Conservation (phyloP, 2,888 invertebrate species). For the Apomyelois bistriatella region DNA sequence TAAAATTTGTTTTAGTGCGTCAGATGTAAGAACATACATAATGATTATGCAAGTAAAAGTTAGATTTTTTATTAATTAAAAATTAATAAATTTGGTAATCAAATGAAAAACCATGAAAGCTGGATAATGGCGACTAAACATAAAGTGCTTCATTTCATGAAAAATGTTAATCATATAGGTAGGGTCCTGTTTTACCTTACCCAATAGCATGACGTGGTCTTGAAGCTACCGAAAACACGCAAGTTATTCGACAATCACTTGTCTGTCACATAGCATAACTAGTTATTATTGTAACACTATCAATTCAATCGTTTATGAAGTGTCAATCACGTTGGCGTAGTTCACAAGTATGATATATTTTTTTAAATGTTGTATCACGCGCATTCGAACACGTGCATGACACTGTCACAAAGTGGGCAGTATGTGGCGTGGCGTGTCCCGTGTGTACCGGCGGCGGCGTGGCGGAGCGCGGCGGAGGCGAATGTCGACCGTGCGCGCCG, state of each 20-base stretch:
- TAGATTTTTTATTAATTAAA: too few relatives aligned
- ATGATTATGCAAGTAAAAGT: too few relatives aligned
- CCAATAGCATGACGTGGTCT: slow-evolving; percentile 67
- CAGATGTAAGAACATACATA: too few relatives aligned
- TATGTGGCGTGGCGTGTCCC: slow-evolving; percentile 28
- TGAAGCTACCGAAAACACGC: slow-evolving; percentile 47
- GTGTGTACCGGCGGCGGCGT: slow-evolving; percentile 33
- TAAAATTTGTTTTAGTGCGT: too few relatives aligned
- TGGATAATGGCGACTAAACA: too few relatives aligned
- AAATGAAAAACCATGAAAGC: too few relatives aligned
- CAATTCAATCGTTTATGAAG: slow-evolving; percentile 34
- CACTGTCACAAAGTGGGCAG: slow-evolving; percentile 18
- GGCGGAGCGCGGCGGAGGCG: slow-evolving; percentile 30
- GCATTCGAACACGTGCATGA: slow-evolving; percentile 23
- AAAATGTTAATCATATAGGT: background rate
- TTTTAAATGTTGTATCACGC: slow-evolving; percentile 17
- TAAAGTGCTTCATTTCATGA: too few relatives aligned
- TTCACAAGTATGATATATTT: slow-evolving; percentile 19
- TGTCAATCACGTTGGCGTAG: slow-evolving; percentile 27
- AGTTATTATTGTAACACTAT: slow-evolving; percentile 54
- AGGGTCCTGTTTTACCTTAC: slow-evolving; percentile 41
- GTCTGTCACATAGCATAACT: slow-evolving; percentile 59
- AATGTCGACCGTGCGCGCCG: slow-evolving; percentile 49
- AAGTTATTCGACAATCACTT: slow-evolving; percentile 64
- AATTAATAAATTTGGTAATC: too few relatives aligned